Percentiles rank a stretch among this genome's conserved stretches.
These are phyloP conservation scores for Drosophila dives DNA, from an alignment of 2,888 invertebrate genomes.

Conservation along the genomic window DNA sequence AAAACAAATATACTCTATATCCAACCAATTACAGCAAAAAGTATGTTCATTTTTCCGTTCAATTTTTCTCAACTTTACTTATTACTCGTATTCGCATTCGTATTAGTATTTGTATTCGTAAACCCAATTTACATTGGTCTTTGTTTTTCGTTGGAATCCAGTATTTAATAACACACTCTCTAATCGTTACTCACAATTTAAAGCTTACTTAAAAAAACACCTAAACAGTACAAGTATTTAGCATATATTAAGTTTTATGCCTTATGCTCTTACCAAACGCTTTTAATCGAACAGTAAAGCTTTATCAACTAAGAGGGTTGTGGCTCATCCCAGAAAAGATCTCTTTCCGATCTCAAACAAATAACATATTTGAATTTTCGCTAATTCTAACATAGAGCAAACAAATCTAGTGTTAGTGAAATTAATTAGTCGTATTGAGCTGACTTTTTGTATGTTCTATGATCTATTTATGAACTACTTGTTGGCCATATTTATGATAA, in stretches of 20 bases:
- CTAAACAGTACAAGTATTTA: neutral
- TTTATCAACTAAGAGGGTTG: neutral
- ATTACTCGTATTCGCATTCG: slow-evolving; percentile 37
- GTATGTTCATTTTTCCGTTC: slow-evolving; percentile 65
- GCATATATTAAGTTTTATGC: neutral
- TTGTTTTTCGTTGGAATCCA: slow-evolving; percentile 24
- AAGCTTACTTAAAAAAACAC: neutral
- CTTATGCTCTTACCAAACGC: slow-evolving; percentile 7
- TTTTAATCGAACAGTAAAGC: slow-evolving; percentile 6
- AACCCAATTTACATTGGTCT: slow-evolving; percentile 42
- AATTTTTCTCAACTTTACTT: slow-evolving; percentile 31
- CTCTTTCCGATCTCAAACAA: neutral
- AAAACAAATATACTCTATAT: slow-evolving; percentile 23
- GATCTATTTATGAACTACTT: neutral
- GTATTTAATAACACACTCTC: slow-evolving; percentile 26
- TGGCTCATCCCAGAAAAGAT: neutral
- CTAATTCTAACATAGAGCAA: neutral
- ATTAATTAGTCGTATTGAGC: neutral
- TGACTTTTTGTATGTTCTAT: neutral
- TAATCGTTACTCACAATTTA: neutral
- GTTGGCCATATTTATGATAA: neutral
- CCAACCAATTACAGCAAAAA: slow-evolving; percentile 72
- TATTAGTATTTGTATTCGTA: slow-evolving; percentile 38
- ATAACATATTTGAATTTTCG: neutral
- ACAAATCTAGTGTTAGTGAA: neutral